Base-by-base conservation (phyloP, 2,888 invertebrate genomes). In the Selenia dentaria region DNA sequence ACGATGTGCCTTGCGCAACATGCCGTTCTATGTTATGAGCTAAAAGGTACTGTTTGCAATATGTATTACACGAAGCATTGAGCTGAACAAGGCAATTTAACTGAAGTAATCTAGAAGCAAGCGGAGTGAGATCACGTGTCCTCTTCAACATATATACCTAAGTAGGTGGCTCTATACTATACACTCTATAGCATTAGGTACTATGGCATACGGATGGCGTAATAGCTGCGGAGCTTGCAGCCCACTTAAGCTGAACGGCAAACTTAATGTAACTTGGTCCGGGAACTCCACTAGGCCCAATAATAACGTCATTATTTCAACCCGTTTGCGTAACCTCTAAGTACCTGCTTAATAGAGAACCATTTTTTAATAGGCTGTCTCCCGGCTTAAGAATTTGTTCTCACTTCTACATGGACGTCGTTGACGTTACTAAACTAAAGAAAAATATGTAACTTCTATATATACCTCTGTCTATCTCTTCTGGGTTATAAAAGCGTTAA, bases 191-290 rank as follows among this genome's bases (percentile, higher is more conserved):
- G 16, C 24, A 36, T 18, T 38, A 35, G 16, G 18, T 35, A 45
- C 38, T 28, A 50, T 39, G 43, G 37, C 45, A 54, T 50, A 38
- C 44, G 41, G 33, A 43, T 40, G 37, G 54, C 63, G 62, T 67
- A 70, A 73, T 71, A 64, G 71, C 59, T 58, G 62, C 42, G 54
- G 38, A 59, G 52, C 46, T 42, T 52, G 52, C 61, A 65, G 62
- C 72, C 62, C 68, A 75, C 64, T 77, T 75, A 69, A 74, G 74
- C 76, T 68, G 66, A 65, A 69, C 62, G 59, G 70, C 69, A 75
- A 81, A 79, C 76, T 77, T 74, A 74, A 74, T 75, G 78, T 67
- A 72, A 79, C 69, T 78, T 72, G 61, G 54, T 54, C 62, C 44
- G 47, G 54, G 60, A n/a, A 45, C 57, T 58, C 58, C 58, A 59